Conservation (phyloP, 2,113 vertebrate species). For the Mesocricetus auratus region DNA sequence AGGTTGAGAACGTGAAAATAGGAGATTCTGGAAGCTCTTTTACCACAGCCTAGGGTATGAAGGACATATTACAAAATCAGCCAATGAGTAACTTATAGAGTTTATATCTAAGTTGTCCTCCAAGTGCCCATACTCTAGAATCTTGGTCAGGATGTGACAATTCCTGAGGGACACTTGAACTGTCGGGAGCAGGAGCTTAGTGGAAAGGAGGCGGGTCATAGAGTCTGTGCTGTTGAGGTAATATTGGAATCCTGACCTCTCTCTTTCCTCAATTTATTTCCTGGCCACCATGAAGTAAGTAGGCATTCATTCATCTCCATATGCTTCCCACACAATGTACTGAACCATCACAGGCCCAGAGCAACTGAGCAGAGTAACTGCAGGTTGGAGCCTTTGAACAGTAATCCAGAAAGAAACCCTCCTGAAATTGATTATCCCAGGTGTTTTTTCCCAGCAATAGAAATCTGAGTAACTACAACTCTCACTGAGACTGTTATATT, state of each 20-base stretch:
- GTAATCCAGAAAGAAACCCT: neutral
- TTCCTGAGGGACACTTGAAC: neutral
- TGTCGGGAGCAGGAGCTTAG: neutral
- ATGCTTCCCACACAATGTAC: neutral
- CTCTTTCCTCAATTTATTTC: neutral
- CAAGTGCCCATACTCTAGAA: neutral
- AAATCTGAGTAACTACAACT: neutral
- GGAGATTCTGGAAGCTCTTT: constrained; percentile 3
- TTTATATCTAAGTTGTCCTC: neutral
- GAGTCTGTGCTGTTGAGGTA: neutral
- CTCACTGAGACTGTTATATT: constrained; percentile 56
- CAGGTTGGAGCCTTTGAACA: neutral
- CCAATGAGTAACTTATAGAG: neutral
- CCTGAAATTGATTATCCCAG: neutral
- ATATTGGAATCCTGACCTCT: neutral
- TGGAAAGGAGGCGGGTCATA: neutral
- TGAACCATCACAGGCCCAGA: neutral
- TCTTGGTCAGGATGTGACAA: neutral
- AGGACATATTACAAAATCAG: constrained; percentile 53
- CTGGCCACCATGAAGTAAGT: neutral
- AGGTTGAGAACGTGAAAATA: constrained; percentile 53
- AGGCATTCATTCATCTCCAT: neutral
- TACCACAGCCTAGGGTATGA: neutral
- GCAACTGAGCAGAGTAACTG: too few species aligned
- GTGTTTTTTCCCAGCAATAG: neutral